Evolutionary conservation across 2,888 invertebrate species (phyloP).

Genomic region (Portevinia maculata): DNA sequence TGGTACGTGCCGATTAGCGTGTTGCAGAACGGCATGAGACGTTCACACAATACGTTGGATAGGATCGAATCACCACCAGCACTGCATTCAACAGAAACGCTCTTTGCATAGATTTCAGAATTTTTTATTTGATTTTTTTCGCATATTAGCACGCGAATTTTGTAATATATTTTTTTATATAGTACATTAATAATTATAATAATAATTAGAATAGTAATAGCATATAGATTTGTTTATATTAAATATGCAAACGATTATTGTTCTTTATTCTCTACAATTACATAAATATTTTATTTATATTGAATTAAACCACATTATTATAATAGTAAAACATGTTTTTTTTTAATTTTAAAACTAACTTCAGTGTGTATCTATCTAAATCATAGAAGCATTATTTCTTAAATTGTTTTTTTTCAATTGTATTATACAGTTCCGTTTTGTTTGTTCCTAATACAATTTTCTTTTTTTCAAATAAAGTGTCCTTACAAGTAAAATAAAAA

Average conservation of each 20-base stretch:
- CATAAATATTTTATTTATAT: constrained; percentile 59
- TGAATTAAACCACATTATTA: constrained; percentile 53
- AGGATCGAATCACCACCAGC: no score
- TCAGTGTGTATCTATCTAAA: constrained; percentile 48
- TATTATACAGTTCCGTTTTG: constrained; percentile 35
- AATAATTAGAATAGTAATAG: constrained; percentile 71
- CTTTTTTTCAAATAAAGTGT: constrained; percentile 33
- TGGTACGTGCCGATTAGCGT: no score
- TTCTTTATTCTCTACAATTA: constrained; percentile 65
- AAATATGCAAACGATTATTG: constrained; percentile 71
- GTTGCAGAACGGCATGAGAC: no score
- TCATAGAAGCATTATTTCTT: constrained; percentile 51
- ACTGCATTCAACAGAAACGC: background rate
- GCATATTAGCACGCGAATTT: constrained; percentile 73
- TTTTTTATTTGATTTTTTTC: constrained; percentile 50
- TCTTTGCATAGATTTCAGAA: constrained; percentile 18
- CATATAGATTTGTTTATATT: constrained; percentile 51
- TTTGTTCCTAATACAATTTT: constrained; percentile 39
- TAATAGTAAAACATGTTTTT: constrained; percentile 34
- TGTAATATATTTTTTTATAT: constrained; percentile 26
- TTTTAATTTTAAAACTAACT: constrained; percentile 35
- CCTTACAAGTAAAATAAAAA: constrained; percentile 38
- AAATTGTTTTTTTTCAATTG: constrained; percentile 21
- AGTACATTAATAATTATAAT: constrained; percentile 75
- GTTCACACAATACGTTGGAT: no score